Evolutionary conservation across 2,113 vertebrate genomes (phyloP).

Genomic region (Turdus rufiventris): DNA sequence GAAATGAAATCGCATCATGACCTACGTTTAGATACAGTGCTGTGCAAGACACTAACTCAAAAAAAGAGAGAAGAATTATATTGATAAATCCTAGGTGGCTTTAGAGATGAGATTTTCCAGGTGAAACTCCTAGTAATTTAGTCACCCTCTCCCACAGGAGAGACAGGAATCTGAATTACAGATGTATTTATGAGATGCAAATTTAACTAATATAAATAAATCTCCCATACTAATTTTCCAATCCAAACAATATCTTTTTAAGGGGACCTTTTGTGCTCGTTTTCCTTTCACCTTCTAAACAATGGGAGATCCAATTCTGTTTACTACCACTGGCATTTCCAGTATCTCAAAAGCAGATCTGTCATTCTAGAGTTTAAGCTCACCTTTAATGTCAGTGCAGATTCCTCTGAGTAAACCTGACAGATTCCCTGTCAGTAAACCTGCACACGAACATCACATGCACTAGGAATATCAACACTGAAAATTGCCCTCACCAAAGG

Average conservation of each 20-base stretch:
- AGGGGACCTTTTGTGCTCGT: background rate
- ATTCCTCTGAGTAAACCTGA: background rate
- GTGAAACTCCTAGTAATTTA: background rate
- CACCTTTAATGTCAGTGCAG: background rate
- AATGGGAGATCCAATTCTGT: background rate
- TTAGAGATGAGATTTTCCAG: background rate
- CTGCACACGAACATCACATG: rapidly evolving
- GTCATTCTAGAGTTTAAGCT: background rate
- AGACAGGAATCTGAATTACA: background rate
- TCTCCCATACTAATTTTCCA: background rate
- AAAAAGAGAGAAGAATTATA: background rate
- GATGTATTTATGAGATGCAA: background rate
- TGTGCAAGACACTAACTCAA: background rate
- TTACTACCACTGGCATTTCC: background rate
- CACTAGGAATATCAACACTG: background rate
- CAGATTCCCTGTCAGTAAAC: background rate
- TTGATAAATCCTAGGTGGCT: background rate
- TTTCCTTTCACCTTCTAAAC: background rate
- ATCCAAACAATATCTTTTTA: background rate
- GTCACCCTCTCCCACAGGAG: background rate
- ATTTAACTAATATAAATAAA: background rate
- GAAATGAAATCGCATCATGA: background rate
- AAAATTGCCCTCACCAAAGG: background rate
- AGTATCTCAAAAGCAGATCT: background rate
- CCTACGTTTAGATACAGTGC: background rate